Conservation (phyloP, 2,113 vertebrate genomes). For the Plestiodon gilberti region DNA sequence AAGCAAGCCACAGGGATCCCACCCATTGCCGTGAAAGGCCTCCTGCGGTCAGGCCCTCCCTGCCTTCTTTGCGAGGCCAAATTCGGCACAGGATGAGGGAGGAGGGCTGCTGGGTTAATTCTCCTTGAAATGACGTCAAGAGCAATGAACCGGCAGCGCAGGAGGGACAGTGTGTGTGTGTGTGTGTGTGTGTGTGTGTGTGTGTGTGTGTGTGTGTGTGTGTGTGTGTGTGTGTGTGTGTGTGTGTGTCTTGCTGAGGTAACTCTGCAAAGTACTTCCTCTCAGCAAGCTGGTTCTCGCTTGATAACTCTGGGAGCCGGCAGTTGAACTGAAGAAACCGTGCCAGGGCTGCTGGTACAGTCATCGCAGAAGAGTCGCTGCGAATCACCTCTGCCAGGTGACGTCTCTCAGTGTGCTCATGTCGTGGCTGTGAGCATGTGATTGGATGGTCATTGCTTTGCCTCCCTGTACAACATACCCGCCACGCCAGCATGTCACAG, state of each 20-base stretch:
- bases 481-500: too few relatives aligned
- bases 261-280: conserved; percentile 10
- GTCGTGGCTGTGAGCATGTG: too few relatives aligned
- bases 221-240: not conserved
- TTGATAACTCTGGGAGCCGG: not conserved
- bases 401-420: too few relatives aligned
- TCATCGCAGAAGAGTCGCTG: too few relatives aligned
- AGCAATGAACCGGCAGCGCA: not conserved
- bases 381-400: too few relatives aligned
- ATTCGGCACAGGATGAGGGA: conserved; percentile 24
- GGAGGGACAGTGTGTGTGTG: not conserved
- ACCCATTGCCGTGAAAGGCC: conserved; percentile 6
- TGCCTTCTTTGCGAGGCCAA: not conserved
- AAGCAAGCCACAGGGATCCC: too few relatives aligned
- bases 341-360: not conserved
- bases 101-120: not conserved
- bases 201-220: not conserved
- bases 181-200: not conserved
- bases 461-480: too few relatives aligned
- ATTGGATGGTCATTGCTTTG: too few relatives aligned
- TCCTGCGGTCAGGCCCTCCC: not conserved
- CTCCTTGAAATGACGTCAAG: conserved; percentile 60
- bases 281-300: not conserved
- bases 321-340: too few relatives aligned
- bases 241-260: conserved; percentile 18